Base-by-base conservation (phyloP, 2,888 invertebrate species). In the Catocala sponsa region DNA sequence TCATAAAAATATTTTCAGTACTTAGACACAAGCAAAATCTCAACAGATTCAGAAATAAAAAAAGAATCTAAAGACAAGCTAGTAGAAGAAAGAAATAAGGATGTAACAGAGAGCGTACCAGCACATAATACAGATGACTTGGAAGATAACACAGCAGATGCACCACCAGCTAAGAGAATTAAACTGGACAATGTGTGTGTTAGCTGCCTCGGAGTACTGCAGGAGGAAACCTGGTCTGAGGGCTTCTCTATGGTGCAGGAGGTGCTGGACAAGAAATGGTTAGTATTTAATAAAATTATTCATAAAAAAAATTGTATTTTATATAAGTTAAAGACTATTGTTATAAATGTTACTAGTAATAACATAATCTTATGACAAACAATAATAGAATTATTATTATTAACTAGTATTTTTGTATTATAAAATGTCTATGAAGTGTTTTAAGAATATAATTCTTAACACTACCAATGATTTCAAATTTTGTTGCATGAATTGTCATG, bases 121-220 rank as follows among this genome's bases (percentile, higher is more conserved):
- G 32, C 15, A 44, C n/a, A 15, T 11, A 48, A 35, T 5, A 13
- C n/a, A 42, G 52, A 49, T 12, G 51, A 61, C 7, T 10, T 42
- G 12, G 55, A 38, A 9, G 61, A 57, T n/a, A 9, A 25, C 5
- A 10, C 12, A n/a, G 4, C 43, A 12, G 32, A 32, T 52, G 63
- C 9, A 6, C 72, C 80, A 0, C 87, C 88, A 0, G 76, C 84
- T 2, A 60, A 75, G 35, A 96, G 96, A 80, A 91, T 91, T 65
- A 78, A 85, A 6, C 95, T 96, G 66, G 68, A 82, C 0, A 92
- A 91, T 70, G 88, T 95, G 0, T 98, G 98, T 78, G 86, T 95
- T 0, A 95, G 96, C 54, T 98, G 98, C 81, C 88, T 98, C 6
- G 97, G 97, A 0, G 89, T 98, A 6, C 94, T 98, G 55, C 96